phyloP scores from a whole-genome alignment of 2,113 vertebrate species.

The Natator depressus region DNA sequence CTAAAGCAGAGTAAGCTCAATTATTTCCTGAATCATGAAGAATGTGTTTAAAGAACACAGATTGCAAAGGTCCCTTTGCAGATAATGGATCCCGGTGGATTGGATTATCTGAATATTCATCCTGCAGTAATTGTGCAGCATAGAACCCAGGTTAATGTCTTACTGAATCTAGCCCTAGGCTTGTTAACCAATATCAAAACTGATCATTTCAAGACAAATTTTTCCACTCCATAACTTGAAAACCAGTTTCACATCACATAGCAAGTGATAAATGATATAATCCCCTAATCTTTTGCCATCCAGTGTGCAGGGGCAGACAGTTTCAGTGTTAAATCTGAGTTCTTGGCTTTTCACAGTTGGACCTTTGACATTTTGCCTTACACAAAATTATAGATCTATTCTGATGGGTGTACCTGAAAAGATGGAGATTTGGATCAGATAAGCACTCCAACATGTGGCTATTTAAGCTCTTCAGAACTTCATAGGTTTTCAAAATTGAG shows the following conservation, averaged over 20 bases:
- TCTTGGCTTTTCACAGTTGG: neutral
- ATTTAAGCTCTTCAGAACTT: neutral
- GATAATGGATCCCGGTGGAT: neutral
- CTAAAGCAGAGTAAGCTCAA: neutral
- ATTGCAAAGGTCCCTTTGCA: neutral
- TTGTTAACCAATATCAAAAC: neutral
- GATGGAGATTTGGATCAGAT: neutral
- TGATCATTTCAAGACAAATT: neutral
- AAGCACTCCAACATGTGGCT: neutral
- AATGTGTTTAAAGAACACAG: neutral
- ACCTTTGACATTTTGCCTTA: neutral
- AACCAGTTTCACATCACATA: neutral
- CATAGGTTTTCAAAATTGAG: neutral
- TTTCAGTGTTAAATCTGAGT: neutral
- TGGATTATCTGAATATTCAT: neutral
- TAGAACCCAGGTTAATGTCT: neutral
- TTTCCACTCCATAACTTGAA: neutral
- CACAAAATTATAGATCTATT: neutral
- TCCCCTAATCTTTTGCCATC: neutral
- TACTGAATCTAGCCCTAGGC: neutral
- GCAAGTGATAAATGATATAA: neutral
- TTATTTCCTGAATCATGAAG: neutral
- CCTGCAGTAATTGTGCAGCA: neutral
- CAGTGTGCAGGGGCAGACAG: neutral
- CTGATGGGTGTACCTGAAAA: neutral